Evolutionary conservation across 1,140 invertebrate genomes (phyloP).

Genomic region (Bilobella aurantiaca): DNA sequence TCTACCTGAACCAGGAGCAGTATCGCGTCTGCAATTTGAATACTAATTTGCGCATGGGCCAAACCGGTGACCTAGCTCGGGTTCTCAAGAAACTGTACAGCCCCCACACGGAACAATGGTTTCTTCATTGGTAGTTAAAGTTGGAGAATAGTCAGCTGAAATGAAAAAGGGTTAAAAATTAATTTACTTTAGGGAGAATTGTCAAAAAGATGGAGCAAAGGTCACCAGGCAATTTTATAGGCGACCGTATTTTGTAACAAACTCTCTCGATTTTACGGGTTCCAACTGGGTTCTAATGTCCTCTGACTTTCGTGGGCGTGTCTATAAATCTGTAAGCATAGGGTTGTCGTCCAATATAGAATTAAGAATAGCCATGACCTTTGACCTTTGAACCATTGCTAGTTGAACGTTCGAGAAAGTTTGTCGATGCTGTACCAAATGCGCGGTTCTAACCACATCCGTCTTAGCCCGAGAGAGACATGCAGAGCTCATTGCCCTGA

Average conservation of each 20-base stretch:
- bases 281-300: slow-evolving; percentile 73
- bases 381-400: too few relatives aligned
- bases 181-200: slow-evolving; percentile 54
- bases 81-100: slow-evolving; percentile 51
- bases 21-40: slow-evolving; percentile 50
- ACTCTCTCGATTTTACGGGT: slow-evolving; percentile 59
- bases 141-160: background rate
- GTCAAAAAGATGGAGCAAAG: slow-evolving; percentile 63
- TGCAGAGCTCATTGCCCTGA: slow-evolving; percentile 58
- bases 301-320: slow-evolving; percentile 58
- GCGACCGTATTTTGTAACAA: slow-evolving; percentile 62
- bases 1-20: slow-evolving; percentile 36
- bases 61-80: slow-evolving; percentile 37
- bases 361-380: too few relatives aligned
- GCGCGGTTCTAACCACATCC: slow-evolving; percentile 54
- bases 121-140: slow-evolving; percentile 68
- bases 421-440: slow-evolving; percentile 63
- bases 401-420: slow-evolving; percentile 56
- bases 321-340: slow-evolving; percentile 53
- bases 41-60: slow-evolving; percentile 55
- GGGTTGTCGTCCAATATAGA: too few relatives aligned
- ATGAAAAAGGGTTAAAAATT: background rate
- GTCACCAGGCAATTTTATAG: slow-evolving; percentile 57
- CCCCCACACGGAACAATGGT: slow-evolving; percentile 59
- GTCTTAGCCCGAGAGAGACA: slow-evolving; percentile 54